Conservation (phyloP, 2,113 vertebrate species). For the Stegostoma tigrinum region DNA sequence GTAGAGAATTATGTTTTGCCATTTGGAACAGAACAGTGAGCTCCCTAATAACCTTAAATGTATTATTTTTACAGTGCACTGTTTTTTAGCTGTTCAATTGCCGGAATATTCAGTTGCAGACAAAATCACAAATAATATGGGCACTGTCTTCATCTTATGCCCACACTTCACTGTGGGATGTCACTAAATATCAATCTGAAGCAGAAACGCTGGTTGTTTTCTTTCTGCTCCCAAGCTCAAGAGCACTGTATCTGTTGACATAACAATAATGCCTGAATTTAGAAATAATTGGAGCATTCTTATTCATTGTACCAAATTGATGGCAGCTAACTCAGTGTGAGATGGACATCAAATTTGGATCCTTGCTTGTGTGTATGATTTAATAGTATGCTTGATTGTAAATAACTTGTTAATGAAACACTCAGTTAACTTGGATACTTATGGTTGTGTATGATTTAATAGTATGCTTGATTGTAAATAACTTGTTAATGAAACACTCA, state of each 20-base stretch:
- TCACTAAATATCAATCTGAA: not conserved
- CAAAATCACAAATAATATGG: not conserved
- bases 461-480: not conserved
- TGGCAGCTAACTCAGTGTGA: not conserved
- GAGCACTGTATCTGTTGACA: too few relatives aligned
- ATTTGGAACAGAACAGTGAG: not conserved
- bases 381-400: not conserved
- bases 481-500: slow-evolving; percentile 27
- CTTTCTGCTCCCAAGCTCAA: not conserved
- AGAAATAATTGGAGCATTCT: not conserved
- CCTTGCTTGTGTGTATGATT: not conserved
- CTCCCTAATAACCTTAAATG: not conserved
- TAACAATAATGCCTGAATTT: too few relatives aligned
- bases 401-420: slow-evolving; percentile 29
- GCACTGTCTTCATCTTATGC: not conserved
- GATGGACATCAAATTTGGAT: not conserved
- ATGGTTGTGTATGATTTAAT: not conserved
- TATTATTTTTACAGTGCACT: not conserved
- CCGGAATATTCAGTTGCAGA: not conserved
- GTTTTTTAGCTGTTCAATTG: not conserved
- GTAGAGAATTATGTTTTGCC: not conserved
- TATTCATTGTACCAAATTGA: not conserved
- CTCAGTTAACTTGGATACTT: slow-evolving; percentile 23
- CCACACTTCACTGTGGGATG: not conserved
- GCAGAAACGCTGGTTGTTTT: not conserved